Evolutionary conservation across 2,888 invertebrate species (phyloP), one percentile per base, ranked within the genome.

Genomic region (Eudemis profundana): DNA sequence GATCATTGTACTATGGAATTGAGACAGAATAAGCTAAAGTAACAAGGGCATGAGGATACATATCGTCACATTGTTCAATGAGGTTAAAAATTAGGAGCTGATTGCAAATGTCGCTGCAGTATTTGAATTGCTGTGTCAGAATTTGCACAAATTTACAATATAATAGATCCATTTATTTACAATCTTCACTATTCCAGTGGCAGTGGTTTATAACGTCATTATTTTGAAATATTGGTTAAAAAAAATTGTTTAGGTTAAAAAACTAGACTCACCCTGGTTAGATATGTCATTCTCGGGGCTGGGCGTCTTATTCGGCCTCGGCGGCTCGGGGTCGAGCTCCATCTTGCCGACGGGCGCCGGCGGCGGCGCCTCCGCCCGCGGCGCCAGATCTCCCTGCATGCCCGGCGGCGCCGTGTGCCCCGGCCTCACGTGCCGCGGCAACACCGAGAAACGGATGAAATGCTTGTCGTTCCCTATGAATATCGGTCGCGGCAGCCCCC

Each of bases 401-500:
- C 95, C 94, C 2, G 93, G 92, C 44, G 97, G 95, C 68, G 91
- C 90, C 0, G 95, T 93, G 68, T 93, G 93, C 0, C 97, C 97
- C 0, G 96, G 95, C 69, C 93, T 93, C 4, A 97, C 93, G 38
- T 95, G 94, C 60, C 94, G 93, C 0, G 97, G 97, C 67, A 97
- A 82, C 0, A 95, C 95, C 0, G 96, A 95, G 83, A 98, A 96
- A 38, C 97, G 91, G 23, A 97, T 93, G 78, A 96, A 97, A 81
- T 96, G 96, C 76, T 96, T 96, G 71, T 94, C 95, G 27, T 94
- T 95, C n/a, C 94, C 94, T 1, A 97, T 90, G 61, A 93, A 93
- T 64, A 97, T 94, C 2, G 96, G 96, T 78, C 96, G 96, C 0
- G 97, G 97, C 62, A 97, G 85, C 33, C 96, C 97, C 19, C 97